Conservation (phyloP, 2,113 vertebrate species). For the Apteryx mantelli region DNA sequence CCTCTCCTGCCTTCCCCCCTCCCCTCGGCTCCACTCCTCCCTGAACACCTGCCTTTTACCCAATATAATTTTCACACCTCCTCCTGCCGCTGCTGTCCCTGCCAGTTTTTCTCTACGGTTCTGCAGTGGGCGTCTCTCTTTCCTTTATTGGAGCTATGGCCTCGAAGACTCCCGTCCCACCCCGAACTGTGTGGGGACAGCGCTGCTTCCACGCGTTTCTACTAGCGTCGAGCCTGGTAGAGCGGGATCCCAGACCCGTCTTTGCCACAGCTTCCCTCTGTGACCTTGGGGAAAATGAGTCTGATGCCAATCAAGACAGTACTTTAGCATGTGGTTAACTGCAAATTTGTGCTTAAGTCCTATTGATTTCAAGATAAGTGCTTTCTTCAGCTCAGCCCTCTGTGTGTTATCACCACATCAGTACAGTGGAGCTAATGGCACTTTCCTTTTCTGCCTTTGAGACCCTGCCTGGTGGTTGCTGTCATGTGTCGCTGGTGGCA, state of each 20-base stretch:
- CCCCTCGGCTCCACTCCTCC: neutral
- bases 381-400: accelerated
- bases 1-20: neutral
- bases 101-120: neutral
- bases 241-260: neutral
- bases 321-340: neutral
- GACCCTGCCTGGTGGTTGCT: neutral
- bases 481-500: neutral
- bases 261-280: neutral
- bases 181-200: neutral
- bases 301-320: neutral
- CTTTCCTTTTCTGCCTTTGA: neutral
- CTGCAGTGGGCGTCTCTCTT: neutral
- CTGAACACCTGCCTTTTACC: constrained; percentile 53
- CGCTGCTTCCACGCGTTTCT: neutral
- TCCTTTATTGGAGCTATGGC: neutral
- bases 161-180: neutral
- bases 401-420: accelerated
- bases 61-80: constrained; percentile 71
- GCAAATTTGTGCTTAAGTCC: neutral
- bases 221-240: neutral
- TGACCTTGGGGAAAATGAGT: neutral
- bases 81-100: constrained; percentile 11
- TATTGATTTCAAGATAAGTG: neutral
- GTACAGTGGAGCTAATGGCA: accelerated